phyloP scores from a whole-genome alignment of 2,888 invertebrate species.

The Parnassius orleans region DNA sequence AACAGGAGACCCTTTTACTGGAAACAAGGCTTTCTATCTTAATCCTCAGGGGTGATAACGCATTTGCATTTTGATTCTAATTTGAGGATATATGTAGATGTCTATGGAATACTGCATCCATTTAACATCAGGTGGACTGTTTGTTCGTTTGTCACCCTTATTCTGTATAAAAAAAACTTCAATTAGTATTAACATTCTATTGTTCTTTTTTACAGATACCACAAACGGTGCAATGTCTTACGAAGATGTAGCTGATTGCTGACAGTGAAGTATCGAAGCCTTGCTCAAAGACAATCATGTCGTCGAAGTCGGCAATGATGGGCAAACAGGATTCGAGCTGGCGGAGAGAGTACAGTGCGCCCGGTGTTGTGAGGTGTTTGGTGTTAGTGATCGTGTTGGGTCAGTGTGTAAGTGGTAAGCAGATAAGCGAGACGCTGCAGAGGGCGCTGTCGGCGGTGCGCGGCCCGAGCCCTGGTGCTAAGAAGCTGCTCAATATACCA shows the following conservation, averaged over 20 bases:
- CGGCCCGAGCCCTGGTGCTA: slow-evolving; percentile 76
- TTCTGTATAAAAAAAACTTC: no score
- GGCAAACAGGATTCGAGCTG: slow-evolving; percentile 60
- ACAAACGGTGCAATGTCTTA: slow-evolving; percentile 26
- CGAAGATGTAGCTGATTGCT: slow-evolving; percentile 41
- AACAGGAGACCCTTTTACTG: no score
- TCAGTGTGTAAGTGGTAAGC: slow-evolving; percentile 58
- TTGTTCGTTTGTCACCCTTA: no score
- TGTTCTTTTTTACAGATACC: slow-evolving; percentile 44
- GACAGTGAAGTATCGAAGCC: slow-evolving; percentile 1
- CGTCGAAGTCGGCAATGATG: slow-evolving; percentile 43
- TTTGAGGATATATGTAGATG: no score
- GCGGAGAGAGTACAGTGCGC: slow-evolving; percentile 48
- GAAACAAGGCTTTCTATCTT: no score
- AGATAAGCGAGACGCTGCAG: slow-evolving; percentile 78
- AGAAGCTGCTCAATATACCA: slow-evolving; percentile 77
- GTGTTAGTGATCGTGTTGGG: slow-evolving; percentile 55
- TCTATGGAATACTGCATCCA: no score
- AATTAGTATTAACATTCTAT: neutral
- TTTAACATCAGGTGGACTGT: no score
- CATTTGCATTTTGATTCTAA: no score
- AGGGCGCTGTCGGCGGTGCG: slow-evolving; percentile 75
- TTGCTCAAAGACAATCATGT: slow-evolving; percentile 32
- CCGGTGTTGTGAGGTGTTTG: slow-evolving; percentile 51
- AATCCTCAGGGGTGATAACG: no score